phyloP scores from a whole-genome alignment of 2,888 invertebrate genomes.

The Drosophila emarginata region DNA sequence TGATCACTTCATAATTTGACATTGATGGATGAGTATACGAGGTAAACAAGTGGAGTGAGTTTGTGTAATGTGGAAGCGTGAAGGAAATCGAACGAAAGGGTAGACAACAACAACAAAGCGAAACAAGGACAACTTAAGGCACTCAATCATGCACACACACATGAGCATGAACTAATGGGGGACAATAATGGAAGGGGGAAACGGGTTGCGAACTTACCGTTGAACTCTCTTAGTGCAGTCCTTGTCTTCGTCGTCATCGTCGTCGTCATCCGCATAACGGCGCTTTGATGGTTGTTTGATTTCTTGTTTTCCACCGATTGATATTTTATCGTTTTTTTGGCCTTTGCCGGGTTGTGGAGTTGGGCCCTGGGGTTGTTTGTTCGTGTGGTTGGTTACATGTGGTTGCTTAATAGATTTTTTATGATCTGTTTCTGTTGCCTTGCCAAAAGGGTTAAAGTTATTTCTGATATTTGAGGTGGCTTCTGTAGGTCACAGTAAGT shows the following conservation, averaged over 20 bases:
- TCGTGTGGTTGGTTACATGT: slow-evolving; percentile 57
- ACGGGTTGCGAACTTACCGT: slow-evolving; percentile 17
- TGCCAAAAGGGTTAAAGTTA: slow-evolving; percentile 19
- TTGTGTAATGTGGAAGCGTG: slow-evolving; percentile 8
- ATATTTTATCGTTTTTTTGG: slow-evolving; percentile 70
- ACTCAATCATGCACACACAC: slow-evolving; percentile 68
- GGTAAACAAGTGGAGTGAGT: slow-evolving; percentile 26
- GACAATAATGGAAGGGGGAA: neutral
- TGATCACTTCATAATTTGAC: slow-evolving; percentile 83
- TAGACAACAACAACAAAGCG: slow-evolving; percentile 37
- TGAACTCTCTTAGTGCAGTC: slow-evolving; percentile 17
- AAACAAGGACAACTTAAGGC: slow-evolving; percentile 43
- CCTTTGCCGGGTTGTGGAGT: slow-evolving; percentile 16
- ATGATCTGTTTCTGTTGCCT: slow-evolving; percentile 64
- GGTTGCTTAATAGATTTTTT: slow-evolving; percentile 77
- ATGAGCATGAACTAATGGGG: slow-evolving; percentile 19
- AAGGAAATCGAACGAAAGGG: slow-evolving; percentile 62
- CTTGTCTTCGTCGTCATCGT: slow-evolving; percentile 33
- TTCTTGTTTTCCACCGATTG: slow-evolving; percentile 78
- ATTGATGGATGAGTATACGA: slow-evolving; percentile 82
- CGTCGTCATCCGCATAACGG: slow-evolving; percentile 63
- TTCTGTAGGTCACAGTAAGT: neutral
- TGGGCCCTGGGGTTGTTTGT: slow-evolving; percentile 23
- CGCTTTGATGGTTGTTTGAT: slow-evolving; percentile 80
- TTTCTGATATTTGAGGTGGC: neutral